Base-by-base conservation (phyloP, 2,113 vertebrate species). In the Podarcis muralis region DNA sequence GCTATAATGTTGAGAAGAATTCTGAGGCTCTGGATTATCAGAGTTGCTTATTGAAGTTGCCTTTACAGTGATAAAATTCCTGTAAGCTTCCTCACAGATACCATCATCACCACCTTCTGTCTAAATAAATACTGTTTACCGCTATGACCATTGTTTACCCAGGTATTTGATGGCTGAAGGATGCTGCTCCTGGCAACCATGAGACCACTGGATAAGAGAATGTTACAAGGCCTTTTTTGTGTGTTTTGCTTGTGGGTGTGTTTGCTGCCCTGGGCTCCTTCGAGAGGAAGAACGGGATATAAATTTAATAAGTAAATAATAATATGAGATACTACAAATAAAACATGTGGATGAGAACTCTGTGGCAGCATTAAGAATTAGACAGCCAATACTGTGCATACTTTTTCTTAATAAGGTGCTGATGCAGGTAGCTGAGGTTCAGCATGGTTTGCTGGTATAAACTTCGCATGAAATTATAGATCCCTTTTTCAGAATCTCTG, bases 1-100 rank as follows among this genome's bases (percentile, higher is more conserved):
- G 37, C 11, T 85, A 23, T 16, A 76, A 22, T 20, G 25, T 40
- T 25, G 57, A 68, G 66, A 68, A 40, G 25, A 16, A 77, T 1
- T n/a, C 25, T 65, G 37, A 62, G 37, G 40, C 22, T 12, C 15
- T 66, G 35, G 9, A 40, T 66, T 81, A 25, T 35, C 37, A 69
- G 5, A 18, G 40, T 7, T 69, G 20, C 32, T 9, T 68, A 92
- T 65, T 89, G 77, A 87, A 90, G 85, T 66, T 86, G 32, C n/a
- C 23, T 1, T 85, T 57, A n/a, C 40, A 74, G 25, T 84, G 83
- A 80, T 11, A 75, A 43, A 84, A 77, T 15, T 5, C 4, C 0
- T 71, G 11, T 32, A 71, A 37, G 43, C 12, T 35, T 40, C 40
- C 43, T 71, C 23, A 62, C 18, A 20, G 59, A 62, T 62, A 62